Evolutionary conservation across 2,888 invertebrate genomes (phyloP), one percentile per base, ranked within the genome.

Genomic region (Terebella lapidaria): DNA sequence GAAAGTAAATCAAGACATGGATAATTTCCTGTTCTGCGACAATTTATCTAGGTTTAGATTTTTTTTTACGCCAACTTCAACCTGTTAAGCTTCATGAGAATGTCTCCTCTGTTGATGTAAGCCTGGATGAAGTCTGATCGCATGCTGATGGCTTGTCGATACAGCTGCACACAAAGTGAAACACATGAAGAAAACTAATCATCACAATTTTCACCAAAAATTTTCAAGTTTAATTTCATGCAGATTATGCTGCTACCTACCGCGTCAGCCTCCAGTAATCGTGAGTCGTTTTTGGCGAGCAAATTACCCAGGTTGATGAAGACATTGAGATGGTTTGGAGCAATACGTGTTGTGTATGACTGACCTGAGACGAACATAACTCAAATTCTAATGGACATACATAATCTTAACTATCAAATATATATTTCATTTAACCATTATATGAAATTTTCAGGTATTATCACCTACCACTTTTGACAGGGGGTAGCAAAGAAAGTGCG

Each of bases 71-170:
- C 22, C 22, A 5, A n/a, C 18, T 57, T 67, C 57, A 68, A 82
- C 82, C 79, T 88, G 83, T 94, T 94, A 72, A 95, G 83, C 82
- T 93, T 94, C 80, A 96, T 92, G 68, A 95, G 85, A 75, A 96
- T 91, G 82, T 96, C 95, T 0, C 95, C 96, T 59, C 95, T 87
- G 83, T 96, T 96, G 70, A 96, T 96, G 79, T 96, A 96, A 5
- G 95, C 96, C 80, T 94, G 91, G 0, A 92, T 88, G 79, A 94
- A 81, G 64, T 96, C 95, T 0, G 94, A 89, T 68, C 96, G 85
- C 96, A 96, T 96, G 76, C 94, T 93, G 68, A 96, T 95, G 15
- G 95, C 96, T 81, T 94, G 94, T 62, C 93, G 85, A 76, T 95
- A 94, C 54, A 95, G 81, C 85, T 81, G 67, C 5, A 67, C 55